A percentile compares a stretch with the other conserved stretches of the same genome.
Conservation (phyloP, 2,113 vertebrate genomes). For the Mugil cephalus region DNA sequence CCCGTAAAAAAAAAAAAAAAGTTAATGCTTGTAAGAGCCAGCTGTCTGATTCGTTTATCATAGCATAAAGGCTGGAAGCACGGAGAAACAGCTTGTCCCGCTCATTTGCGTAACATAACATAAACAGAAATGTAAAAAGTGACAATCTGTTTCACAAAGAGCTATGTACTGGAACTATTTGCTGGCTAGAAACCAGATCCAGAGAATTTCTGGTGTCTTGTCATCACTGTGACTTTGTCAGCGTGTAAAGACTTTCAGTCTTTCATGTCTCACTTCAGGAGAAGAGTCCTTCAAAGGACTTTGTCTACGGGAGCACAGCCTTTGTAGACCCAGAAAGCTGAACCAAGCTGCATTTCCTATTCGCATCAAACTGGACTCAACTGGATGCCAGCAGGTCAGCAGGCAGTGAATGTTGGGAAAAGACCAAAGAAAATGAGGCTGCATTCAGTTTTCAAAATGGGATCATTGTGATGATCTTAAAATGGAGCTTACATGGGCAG, state of each 20-base stretch:
- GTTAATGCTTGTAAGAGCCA: not conserved
- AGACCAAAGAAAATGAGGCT: no score
- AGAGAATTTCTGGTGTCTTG: not conserved
- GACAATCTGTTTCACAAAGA: not conserved
- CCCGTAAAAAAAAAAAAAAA: not conserved
- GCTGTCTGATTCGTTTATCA: not conserved
- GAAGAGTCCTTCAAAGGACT: no score
- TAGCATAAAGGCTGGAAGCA: slow-evolving; percentile 10
- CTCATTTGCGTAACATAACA: not conserved
- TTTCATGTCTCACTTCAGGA: not conserved
- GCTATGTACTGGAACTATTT: not conserved
- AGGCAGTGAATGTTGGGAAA: no score
- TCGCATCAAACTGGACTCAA: no score
- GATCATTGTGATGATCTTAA: no score
- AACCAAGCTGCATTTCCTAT: no score
- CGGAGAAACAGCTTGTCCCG: not conserved
- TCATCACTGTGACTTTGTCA: not conserved
- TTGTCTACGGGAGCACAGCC: no score
- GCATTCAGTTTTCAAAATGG: no score
- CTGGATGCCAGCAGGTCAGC: no score
- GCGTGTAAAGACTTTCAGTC: not conserved
- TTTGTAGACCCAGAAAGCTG: no score
- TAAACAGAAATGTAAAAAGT: slow-evolving; percentile 3
- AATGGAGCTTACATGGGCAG: no score
- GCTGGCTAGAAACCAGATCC: not conserved